phyloP scores from a whole-genome alignment of 2,888 invertebrate genomes.

The Gortyna flavago region DNA sequence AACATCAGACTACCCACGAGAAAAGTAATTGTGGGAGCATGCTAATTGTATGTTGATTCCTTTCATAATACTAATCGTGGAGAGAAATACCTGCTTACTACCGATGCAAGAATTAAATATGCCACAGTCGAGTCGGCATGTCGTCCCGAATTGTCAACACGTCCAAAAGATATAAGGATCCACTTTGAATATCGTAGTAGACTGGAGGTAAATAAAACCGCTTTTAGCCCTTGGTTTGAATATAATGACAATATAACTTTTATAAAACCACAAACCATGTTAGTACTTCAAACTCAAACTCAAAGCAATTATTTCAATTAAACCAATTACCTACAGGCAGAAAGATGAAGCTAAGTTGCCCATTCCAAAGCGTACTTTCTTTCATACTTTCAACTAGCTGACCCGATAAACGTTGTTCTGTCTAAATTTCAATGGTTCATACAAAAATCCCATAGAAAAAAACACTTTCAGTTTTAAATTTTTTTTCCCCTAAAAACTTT shows the following conservation, averaged over 20 bases:
- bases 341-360: too few relatives aligned
- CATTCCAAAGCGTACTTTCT: too few relatives aligned
- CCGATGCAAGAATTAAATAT: not conserved
- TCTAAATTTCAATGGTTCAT: not conserved
- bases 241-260: not conserved
- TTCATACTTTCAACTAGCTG: not conserved
- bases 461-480: not conserved
- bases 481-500: too few relatives aligned
- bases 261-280: too few relatives aligned
- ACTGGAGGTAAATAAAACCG: not conserved
- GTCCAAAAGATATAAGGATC: not conserved
- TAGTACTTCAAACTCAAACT: too few relatives aligned
- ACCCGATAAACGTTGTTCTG: not conserved
- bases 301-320: too few relatives aligned
- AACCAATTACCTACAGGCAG: too few relatives aligned
- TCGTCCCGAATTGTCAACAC: not conserved
- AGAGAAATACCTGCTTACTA: conserved; percentile 1
- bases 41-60: conserved; percentile 22
- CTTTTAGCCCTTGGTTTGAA: not conserved
- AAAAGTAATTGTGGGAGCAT: conserved; percentile 18
- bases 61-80: not conserved
- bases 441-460: not conserved
- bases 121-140: not conserved
- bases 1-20: conserved; percentile 44
- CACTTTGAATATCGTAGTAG: not conserved